These are phyloP conservation scores for Amblyopsis hoosieri DNA, from an alignment of 2,797 vertebrate genomes.

Conservation along the genomic window DNA sequence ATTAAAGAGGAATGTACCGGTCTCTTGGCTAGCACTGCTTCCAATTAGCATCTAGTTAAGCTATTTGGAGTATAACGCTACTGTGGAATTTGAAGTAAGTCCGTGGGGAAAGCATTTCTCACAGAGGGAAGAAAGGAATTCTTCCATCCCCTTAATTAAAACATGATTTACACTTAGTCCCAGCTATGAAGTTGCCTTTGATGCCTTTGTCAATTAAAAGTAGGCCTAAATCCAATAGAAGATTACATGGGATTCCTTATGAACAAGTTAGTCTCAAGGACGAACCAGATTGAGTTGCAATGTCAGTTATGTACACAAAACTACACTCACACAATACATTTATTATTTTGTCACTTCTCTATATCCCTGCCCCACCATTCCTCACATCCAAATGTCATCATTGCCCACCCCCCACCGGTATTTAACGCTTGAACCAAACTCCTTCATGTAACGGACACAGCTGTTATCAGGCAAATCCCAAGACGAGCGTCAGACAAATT, in stretches of 20 bases:
- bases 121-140: constrained; percentile 69
- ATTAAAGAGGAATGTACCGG: constrained; percentile 56
- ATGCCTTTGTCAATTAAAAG: constrained; percentile 78
- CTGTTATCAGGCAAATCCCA: constrained; percentile 45
- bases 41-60: constrained; percentile 77
- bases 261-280: constrained; percentile 75
- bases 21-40: constrained; percentile 64
- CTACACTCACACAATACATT: constrained; percentile 12
- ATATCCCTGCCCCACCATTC: too few relatives aligned
- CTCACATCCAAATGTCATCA: too few relatives aligned
- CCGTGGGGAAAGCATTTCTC: constrained; percentile 63
- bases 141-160: constrained; percentile 80
- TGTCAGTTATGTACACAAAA: constrained; percentile 51
- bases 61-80: constrained; percentile 68
- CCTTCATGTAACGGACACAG: constrained; percentile 24
- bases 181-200: constrained; percentile 72
- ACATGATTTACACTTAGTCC: constrained; percentile 77
- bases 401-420: too few relatives aligned
- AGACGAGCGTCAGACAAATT: constrained; percentile 39
- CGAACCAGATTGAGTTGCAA: constrained; percentile 45
- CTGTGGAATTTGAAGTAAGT: constrained; percentile 68
- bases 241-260: constrained; percentile 68
- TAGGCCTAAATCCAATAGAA: constrained; percentile 54
- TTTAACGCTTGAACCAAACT: too few relatives aligned
- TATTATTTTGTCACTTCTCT: too few relatives aligned